Percentiles rank a stretch among this genome's conserved stretches.
phyloP scores from a whole-genome alignment of 2,888 invertebrate genomes.

The Monoplex corrugatus region DNA sequence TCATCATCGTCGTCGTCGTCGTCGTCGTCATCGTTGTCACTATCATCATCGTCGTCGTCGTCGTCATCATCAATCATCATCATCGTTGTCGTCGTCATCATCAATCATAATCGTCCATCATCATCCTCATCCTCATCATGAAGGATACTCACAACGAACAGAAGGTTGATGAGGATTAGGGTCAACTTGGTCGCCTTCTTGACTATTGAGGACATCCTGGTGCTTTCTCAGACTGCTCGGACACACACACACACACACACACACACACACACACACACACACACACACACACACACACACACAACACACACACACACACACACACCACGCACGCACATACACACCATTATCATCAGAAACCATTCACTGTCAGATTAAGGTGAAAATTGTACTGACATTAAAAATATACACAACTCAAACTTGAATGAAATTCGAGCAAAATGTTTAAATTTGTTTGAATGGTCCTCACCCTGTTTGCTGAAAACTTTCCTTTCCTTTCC shows the following conservation, averaged over 20 bases:
- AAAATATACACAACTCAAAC: background rate
- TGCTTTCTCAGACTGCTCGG: background rate
- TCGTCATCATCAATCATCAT: background rate
- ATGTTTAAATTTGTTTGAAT: background rate
- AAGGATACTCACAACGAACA: slow-evolving; percentile 3
- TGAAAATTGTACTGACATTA: background rate
- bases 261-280: background rate
- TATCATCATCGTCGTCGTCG: too few species aligned
- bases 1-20: background rate
- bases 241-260: background rate
- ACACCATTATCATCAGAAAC: too few species aligned
- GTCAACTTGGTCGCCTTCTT: slow-evolving; percentile 14
- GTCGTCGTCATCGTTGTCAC: background rate
- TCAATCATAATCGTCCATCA: background rate
- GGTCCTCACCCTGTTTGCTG: too few species aligned
- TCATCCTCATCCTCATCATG: background rate
- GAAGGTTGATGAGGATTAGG: slow-evolving; percentile 29
- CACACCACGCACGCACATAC: too few species aligned
- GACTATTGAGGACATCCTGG: background rate
- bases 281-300: too few species aligned
- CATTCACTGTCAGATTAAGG: too few species aligned
- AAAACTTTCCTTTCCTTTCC: too few species aligned
- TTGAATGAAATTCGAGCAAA: background rate
- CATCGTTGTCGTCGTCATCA: background rate
- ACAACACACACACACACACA: too few species aligned